These are phyloP conservation scores for Malurus splendens DNA, from an alignment of 2,797 vertebrate genomes.

Conservation along the genomic window DNA sequence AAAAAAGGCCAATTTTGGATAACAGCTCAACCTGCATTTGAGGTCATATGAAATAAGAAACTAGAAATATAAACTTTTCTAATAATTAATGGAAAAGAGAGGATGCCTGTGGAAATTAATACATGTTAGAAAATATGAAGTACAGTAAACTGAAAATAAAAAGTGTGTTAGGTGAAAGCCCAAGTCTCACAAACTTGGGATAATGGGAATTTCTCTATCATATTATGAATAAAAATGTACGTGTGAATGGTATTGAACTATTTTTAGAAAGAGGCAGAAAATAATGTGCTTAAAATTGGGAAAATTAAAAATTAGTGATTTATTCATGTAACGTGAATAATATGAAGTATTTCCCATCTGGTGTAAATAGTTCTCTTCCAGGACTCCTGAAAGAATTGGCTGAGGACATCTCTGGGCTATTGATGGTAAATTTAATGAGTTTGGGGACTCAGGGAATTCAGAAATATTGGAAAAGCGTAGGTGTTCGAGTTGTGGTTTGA, in stretches of 20 bases:
- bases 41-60: neutral
- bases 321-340: neutral
- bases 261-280: neutral
- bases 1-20: neutral
- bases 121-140: neutral
- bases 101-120: neutral
- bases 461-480: neutral
- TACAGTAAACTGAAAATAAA: neutral
- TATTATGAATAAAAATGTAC: neutral
- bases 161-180: neutral
- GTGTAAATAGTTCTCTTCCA: neutral
- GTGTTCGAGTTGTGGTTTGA: conserved; percentile 18
- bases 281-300: neutral
- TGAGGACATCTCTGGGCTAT: conserved; percentile 16
- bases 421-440: conserved; percentile 49
- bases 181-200: neutral
- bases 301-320: neutral
- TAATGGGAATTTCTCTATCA: neutral
- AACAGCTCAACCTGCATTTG: neutral
- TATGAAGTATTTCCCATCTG: neutral
- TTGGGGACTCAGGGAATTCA: conserved; percentile 4
- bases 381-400: conserved; percentile 14
- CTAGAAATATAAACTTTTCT: neutral
- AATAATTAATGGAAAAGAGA: neutral
- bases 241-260: neutral